Evolutionary conservation across 1,140 invertebrate species (phyloP).

Genomic region (Trachelipus rathkii): DNA sequence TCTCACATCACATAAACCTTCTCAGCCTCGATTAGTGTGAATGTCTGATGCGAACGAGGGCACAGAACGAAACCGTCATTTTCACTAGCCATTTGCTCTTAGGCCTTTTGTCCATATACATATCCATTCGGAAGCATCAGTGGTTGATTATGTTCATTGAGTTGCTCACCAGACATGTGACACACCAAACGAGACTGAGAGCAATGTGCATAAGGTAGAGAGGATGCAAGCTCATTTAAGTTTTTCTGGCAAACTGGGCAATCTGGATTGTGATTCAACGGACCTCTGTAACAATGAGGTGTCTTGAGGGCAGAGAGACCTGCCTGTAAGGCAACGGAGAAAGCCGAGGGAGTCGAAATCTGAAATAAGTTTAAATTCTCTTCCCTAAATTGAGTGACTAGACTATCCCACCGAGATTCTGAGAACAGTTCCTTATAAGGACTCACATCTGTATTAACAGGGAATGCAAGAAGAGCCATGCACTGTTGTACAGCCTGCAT

Average conservation of each 20-base stretch:
- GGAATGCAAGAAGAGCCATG: conserved; percentile 92
- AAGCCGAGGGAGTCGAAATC: conserved; percentile 81
- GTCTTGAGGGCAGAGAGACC: conserved; percentile 93
- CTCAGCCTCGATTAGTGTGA: conserved; percentile 80
- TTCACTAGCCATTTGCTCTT: conserved; percentile 79
- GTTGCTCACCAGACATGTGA: conserved; percentile 79
- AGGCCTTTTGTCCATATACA: conserved; percentile 89
- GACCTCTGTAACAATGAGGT: conserved; percentile 58
- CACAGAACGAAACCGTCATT: conserved; percentile 84
- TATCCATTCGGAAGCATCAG: conserved; percentile 98
- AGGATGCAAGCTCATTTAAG: conserved; percentile 77
- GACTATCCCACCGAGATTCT: conserved; percentile 67
- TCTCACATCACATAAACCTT: conserved; percentile 89
- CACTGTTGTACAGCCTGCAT: conserved; percentile 82
- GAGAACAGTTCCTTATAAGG: conserved; percentile 67
- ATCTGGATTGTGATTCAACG: conserved; percentile 63
- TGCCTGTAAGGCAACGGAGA: conserved; percentile 84
- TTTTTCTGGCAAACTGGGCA: conserved; percentile 91
- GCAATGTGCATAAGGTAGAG: conserved; percentile 91
- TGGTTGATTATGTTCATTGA: conserved; percentile 96
- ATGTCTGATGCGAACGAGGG: conserved; percentile 85
- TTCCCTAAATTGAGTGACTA: conserved; percentile 85
- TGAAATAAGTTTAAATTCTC: conserved; percentile 94
- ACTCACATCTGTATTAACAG: conserved; percentile 64
- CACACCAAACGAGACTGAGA: conserved; percentile 91